phyloP scores from a whole-genome alignment of 2,113 vertebrate genomes.

The Pangasianodon gigas region DNA sequence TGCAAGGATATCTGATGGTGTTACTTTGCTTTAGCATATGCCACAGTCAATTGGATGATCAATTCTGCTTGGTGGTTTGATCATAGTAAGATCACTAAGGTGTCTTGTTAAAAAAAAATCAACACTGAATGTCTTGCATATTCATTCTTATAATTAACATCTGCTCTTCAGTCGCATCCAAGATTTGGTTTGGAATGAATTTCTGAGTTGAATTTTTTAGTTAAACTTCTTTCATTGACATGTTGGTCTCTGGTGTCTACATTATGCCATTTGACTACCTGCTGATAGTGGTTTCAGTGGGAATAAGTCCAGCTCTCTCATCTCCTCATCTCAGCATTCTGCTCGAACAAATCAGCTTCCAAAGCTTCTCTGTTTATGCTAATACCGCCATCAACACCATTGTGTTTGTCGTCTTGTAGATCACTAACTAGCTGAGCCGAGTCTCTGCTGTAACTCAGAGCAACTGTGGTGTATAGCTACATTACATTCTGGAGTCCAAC shows the following conservation, averaged over 20 bases:
- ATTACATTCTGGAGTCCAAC: not conserved
- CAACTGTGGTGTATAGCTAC: not conserved
- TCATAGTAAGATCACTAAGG: not conserved
- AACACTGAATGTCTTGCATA: not conserved
- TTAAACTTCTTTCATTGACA: not conserved
- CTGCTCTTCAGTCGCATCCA: not conserved
- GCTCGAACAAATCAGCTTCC: not conserved
- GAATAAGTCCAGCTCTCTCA: not conserved
- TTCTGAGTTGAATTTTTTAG: not conserved
- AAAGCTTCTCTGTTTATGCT: not conserved
- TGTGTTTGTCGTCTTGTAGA: not conserved
- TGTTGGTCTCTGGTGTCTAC: not conserved
- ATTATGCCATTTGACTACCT: not conserved
- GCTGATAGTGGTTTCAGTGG: not conserved
- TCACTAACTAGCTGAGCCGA: not conserved
- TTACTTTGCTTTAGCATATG: not conserved
- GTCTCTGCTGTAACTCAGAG: not conserved
- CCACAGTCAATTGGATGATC: not conserved
- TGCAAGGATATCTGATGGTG: constrained; percentile 33
- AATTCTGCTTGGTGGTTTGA: constrained; percentile 43
- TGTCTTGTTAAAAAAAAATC: not conserved
- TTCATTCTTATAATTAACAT: not conserved
- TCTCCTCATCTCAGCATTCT: not conserved
- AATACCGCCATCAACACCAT: not conserved
- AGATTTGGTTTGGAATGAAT: not conserved